Percentiles rank a stretch among this genome's conserved stretches.
phyloP scores from a whole-genome alignment of 2,113 vertebrate species.

The Numenius arquata region DNA sequence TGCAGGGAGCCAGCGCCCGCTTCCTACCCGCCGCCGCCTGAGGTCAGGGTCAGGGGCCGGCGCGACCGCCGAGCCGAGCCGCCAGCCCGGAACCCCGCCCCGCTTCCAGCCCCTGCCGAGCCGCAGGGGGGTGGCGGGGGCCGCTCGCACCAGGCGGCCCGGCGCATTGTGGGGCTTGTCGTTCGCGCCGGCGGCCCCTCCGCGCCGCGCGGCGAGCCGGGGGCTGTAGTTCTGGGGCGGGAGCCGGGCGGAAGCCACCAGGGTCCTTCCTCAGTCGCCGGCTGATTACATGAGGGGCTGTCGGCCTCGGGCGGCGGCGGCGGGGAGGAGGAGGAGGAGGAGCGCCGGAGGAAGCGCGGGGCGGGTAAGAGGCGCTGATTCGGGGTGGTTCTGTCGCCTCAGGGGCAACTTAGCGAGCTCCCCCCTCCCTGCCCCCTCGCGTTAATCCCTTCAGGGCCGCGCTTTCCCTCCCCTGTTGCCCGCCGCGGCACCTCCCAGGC shows the following conservation, averaged over 20 bases:
- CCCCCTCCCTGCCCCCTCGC: neutral
- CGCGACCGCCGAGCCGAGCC: neutral
- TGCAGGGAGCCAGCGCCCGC: neutral
- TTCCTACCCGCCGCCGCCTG: neutral
- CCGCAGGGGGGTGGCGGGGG: neutral
- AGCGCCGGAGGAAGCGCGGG: neutral
- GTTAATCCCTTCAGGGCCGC: neutral
- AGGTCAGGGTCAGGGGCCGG: neutral
- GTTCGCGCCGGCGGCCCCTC: neutral
- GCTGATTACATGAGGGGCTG: neutral
- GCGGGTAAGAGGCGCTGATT: neutral
- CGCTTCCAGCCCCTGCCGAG: neutral
- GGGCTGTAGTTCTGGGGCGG: conserved; percentile 17
- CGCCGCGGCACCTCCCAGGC: neutral
- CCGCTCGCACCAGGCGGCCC: neutral
- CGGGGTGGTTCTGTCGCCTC: neutral
- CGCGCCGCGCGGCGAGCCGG: neutral
- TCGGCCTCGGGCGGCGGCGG: neutral
- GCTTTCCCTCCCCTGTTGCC: neutral
- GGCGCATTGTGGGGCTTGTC: neutral
- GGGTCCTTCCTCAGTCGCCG: neutral
- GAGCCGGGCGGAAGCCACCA: neutral
- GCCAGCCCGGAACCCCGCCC: neutral
- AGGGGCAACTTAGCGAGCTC: neutral
- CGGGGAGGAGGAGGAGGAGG: neutral